Percentiles rank a stretch among this genome's conserved stretches.
phyloP scores from a whole-genome alignment of 2,797 vertebrate species.

The Podarcis siculus region DNA sequence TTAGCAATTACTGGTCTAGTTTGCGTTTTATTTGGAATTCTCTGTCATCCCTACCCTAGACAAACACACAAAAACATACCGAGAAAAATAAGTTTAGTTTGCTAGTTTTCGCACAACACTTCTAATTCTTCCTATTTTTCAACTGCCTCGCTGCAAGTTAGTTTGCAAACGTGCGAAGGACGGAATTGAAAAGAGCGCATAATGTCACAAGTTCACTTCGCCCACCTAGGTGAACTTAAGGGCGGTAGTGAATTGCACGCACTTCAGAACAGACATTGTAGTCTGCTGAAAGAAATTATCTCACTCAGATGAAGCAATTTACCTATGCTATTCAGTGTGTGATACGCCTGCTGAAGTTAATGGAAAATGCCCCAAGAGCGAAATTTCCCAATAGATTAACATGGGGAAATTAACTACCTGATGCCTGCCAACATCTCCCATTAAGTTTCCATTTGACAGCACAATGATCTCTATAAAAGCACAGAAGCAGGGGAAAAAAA shows the following conservation, averaged over 20 bases:
- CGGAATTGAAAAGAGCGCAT: constrained; percentile 39
- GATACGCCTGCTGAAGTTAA: neutral
- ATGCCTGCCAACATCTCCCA: neutral
- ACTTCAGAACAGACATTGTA: constrained; percentile 32
- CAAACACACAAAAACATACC: no score
- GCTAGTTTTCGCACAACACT: neutral
- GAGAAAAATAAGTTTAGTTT: no score
- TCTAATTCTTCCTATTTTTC: neutral
- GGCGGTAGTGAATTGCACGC: constrained; percentile 16
- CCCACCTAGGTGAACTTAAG: neutral
- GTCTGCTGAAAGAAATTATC: neutral
- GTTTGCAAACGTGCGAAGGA: constrained; percentile 48
- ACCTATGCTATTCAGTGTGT: neutral
- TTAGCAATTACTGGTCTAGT: no score
- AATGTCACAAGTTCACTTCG: constrained; percentile 38
- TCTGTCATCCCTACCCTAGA: no score
- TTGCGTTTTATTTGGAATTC: no score
- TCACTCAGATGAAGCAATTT: neutral
- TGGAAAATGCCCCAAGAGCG: neutral
- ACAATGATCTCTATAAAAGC: neutral
- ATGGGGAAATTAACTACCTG: constrained; percentile 1
- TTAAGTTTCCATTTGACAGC: constrained; percentile 1
- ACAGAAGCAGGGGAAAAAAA: neutral
- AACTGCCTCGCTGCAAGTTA: constrained; percentile 57
- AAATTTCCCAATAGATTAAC: neutral